Evolutionary conservation across 2,113 vertebrate genomes (phyloP).

Genomic region (Caranx ignobilis): DNA sequence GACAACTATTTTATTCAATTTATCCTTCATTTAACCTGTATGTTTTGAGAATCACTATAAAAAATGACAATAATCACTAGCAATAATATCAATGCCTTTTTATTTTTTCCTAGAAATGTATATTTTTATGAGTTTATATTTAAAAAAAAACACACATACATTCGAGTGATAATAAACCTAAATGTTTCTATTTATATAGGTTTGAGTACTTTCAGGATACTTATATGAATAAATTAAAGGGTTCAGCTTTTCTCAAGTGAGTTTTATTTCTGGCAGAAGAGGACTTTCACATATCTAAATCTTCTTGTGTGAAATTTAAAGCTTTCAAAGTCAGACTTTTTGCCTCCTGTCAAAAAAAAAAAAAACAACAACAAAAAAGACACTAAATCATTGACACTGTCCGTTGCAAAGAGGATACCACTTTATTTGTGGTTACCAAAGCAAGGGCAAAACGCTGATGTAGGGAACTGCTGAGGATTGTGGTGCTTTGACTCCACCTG

Average conservation of each 20-base stretch:
- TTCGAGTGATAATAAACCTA: no score
- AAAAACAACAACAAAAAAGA: no score
- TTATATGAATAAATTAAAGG: no score
- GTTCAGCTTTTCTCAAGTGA: no score
- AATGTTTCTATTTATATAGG: no score
- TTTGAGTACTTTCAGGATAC: no score
- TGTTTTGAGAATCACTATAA: no score
- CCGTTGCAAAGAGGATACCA: neutral
- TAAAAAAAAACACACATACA: no score
- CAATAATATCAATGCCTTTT: no score
- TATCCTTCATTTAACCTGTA: neutral
- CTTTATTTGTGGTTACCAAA: neutral
- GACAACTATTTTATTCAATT: neutral
- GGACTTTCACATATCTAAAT: neutral
- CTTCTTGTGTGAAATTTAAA: neutral
- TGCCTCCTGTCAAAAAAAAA: neutral
- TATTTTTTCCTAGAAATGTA: no score
- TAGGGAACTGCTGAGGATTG: rapidly evolving
- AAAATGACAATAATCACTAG: neutral
- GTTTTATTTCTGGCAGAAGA: neutral
- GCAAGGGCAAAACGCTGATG: neutral
- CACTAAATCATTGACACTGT: neutral
- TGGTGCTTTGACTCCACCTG: slow-evolving; percentile 54
- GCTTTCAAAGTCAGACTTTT: neutral
- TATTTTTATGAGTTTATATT: no score